Conservation (phyloP, 1,140 invertebrate species). For the Bombus consobrinus region DNA sequence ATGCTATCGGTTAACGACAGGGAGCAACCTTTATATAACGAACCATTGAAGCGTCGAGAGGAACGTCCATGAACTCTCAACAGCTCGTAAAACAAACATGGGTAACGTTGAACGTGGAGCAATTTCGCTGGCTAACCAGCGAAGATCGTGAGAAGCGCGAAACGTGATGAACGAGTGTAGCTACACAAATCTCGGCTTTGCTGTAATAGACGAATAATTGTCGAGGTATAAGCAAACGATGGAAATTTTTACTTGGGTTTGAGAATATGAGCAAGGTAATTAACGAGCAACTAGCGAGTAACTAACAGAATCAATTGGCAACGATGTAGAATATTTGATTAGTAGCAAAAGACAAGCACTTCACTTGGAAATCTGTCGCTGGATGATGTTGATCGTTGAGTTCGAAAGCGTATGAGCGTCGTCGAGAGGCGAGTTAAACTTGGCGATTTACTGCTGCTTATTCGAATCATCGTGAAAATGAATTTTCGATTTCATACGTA, state of each 20-base stretch:
- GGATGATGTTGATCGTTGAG: too few species aligned
- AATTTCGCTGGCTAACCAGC: neutral
- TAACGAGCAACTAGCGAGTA: too few species aligned
- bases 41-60: neutral
- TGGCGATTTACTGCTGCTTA: too few species aligned
- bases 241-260: neutral
- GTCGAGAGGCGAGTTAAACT: too few species aligned
- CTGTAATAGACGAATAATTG: neutral
- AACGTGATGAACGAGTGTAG: neutral
- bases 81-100: constrained; percentile 1
- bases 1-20: constrained; percentile 17
- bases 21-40: neutral
- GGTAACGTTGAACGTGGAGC: neutral
- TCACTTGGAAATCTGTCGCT: too few species aligned
- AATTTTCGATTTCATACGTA: too few species aligned
- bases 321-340: too few species aligned
- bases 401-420: too few species aligned
- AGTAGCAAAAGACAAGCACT: too few species aligned
- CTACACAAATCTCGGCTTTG: neutral
- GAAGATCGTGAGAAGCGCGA: neutral
- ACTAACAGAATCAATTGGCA: too few species aligned
- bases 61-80: neutral
- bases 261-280: too few species aligned
- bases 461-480: too few species aligned
- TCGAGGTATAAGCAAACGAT: neutral